Conservation (phyloP, 2,888 invertebrate genomes). For the Orthosia gracilis region DNA sequence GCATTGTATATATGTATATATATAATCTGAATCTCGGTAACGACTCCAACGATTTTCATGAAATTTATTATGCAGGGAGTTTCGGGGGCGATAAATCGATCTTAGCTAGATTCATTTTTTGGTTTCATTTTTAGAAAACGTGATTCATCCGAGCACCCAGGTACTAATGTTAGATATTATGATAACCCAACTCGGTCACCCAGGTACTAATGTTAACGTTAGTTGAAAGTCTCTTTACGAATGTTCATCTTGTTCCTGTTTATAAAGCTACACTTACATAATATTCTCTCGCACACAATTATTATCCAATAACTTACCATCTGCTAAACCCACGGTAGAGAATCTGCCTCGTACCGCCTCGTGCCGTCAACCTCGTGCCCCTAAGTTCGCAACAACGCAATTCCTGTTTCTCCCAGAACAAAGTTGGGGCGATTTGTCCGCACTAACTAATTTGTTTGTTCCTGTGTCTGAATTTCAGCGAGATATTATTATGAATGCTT, state of each 20-base stretch:
- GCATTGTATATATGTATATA: too few species aligned
- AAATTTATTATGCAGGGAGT: too few species aligned
- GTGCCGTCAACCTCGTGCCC: not conserved
- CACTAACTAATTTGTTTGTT: slow-evolving; percentile 56
- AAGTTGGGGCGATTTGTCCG: slow-evolving; percentile 49
- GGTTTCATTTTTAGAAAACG: too few species aligned
- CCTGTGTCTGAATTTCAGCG: slow-evolving; percentile 22
- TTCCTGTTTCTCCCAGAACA: slow-evolving; percentile 22
- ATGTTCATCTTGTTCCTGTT: not conserved
- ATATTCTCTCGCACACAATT: not conserved
- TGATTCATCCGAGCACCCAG: too few species aligned
- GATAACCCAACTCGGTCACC: too few species aligned
- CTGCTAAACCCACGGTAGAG: not conserved
- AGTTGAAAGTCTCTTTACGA: too few species aligned
- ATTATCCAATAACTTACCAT: not conserved
- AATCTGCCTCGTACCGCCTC: not conserved
- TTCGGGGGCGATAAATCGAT: too few species aligned
- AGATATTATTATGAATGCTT: slow-evolving; percentile 6
- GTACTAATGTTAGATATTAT: too few species aligned
- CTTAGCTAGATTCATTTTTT: too few species aligned
- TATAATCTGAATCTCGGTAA: too few species aligned
- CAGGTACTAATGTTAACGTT: too few species aligned
- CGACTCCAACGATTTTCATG: too few species aligned
- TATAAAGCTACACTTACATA: not conserved
- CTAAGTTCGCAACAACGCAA: slow-evolving; percentile 32